Conservation (phyloP, 2,888 invertebrate genomes). For the Brachycybe producta region DNA sequence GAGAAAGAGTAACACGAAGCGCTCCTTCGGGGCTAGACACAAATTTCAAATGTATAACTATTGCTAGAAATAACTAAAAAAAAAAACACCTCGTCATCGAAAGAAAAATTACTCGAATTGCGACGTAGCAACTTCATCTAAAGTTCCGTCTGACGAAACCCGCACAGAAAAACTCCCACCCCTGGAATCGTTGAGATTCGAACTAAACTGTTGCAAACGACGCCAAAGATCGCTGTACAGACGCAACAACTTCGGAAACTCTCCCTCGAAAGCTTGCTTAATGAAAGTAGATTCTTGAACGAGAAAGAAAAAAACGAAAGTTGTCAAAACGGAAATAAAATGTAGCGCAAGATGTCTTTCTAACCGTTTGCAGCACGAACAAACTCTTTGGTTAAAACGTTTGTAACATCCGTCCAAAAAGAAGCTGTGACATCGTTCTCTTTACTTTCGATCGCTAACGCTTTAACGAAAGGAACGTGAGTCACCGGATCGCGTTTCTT, state of each 20-base stretch:
- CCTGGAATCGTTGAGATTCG: constrained; percentile 6
- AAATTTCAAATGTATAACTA: constrained; percentile 9
- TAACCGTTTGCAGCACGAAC: constrained; percentile 37
- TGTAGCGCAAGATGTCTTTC: constrained; percentile 8
- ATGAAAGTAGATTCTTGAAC: constrained; percentile 41
- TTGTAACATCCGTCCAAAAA: constrained; percentile 47
- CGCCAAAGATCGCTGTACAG: constrained; percentile 62
- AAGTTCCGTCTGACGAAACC: too few species aligned
- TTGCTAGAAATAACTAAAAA: background rate
- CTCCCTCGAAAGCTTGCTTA: constrained; percentile 71
- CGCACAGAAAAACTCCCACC: too few species aligned
- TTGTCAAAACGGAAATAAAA: background rate
- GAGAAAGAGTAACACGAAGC: constrained; percentile 42
- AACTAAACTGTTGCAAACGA: constrained; percentile 43
- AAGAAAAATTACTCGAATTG: too few species aligned
- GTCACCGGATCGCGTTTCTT: constrained; percentile 40
- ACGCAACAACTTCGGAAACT: constrained; percentile 72
- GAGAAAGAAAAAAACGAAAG: constrained; percentile 18
- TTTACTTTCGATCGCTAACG: background rate
- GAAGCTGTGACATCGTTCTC: background rate
- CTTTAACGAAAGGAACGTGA: constrained; percentile 40
- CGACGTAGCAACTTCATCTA: too few species aligned
- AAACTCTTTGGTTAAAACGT: constrained; percentile 38
- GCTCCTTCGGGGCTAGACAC: constrained; percentile 35
- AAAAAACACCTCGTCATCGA: too few species aligned